phyloP scores from a whole-genome alignment of 2,113 vertebrate genomes.

The Copsychus sechellarum region DNA sequence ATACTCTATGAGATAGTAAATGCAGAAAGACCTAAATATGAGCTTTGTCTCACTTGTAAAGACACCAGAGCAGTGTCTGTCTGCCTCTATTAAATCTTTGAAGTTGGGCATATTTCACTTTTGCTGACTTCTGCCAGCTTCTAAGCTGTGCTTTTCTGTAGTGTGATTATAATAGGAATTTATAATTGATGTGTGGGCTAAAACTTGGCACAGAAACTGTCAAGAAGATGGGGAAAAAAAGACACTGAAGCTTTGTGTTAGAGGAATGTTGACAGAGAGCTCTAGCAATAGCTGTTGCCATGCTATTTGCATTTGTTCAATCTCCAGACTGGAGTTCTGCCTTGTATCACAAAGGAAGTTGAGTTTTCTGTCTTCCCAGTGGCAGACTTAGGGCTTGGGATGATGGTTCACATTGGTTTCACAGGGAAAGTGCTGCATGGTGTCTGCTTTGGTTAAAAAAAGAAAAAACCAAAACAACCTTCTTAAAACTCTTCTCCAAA shows the following conservation, averaged over 20 bases:
- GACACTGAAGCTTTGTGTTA: conserved; percentile 44
- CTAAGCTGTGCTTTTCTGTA: conserved; percentile 12
- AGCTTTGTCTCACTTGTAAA: not conserved
- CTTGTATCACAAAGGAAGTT: not conserved
- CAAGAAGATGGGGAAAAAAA: not conserved
- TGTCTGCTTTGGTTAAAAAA: not conserved
- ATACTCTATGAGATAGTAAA: not conserved
- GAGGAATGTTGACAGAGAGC: not conserved
- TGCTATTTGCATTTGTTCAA: conserved; percentile 2
- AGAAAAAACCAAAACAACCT: not conserved
- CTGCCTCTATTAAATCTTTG: not conserved
- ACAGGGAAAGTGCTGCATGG: not conserved
- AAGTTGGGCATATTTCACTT: not conserved
- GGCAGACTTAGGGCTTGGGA: not conserved
- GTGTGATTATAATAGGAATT: not conserved
- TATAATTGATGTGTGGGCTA: conserved; percentile 49
- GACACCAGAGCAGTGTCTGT: not conserved
- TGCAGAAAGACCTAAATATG: not conserved
- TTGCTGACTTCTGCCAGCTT: not conserved
- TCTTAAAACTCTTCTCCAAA: not conserved
- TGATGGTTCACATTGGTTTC: not conserved
- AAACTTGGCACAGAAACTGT: conserved; percentile 37
- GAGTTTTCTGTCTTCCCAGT: not conserved
- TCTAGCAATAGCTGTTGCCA: not conserved
- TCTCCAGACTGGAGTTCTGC: not conserved